Conservation (phyloP, 2,888 invertebrate species). For the Busseola fusca region DNA sequence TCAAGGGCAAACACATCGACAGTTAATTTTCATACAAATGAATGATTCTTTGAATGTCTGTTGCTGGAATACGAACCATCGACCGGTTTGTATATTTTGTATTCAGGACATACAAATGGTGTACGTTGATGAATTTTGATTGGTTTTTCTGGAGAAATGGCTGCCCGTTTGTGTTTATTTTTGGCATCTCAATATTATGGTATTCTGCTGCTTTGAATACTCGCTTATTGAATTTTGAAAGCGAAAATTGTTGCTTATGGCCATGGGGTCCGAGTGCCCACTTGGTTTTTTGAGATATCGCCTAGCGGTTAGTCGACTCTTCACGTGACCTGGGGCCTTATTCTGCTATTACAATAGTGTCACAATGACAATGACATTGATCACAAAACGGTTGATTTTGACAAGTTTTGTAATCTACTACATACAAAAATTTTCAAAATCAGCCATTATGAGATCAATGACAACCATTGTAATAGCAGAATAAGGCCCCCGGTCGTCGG, state of each 20-base stretch:
- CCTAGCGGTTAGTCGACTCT: too few species aligned
- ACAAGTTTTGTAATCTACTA: too few species aligned
- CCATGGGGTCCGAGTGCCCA: too few species aligned
- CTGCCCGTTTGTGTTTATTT: conserved; percentile 45
- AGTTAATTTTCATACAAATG: conserved; percentile 60
- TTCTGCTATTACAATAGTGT: too few species aligned
- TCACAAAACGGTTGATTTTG: too few species aligned
- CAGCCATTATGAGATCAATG: too few species aligned
- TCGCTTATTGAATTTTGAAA: conserved; percentile 5
- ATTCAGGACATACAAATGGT: conserved; percentile 37
- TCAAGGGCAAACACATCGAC: conserved; percentile 38
- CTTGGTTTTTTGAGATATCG: too few species aligned
- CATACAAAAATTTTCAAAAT: too few species aligned
- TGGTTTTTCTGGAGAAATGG: conserved; percentile 45
- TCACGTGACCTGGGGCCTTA: too few species aligned
- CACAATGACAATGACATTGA: too few species aligned
- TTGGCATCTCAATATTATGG: conserved; percentile 18
- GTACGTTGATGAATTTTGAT: conserved; percentile 51
- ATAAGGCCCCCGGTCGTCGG: too few species aligned
- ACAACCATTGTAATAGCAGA: too few species aligned
- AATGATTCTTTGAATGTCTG: conserved; percentile 50
- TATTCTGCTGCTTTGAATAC: conserved; percentile 24
- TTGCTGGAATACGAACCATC: conserved; percentile 21
- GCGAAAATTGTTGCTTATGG: not conserved
- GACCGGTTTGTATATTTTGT: conserved; percentile 10